Evolutionary conservation across 2,113 vertebrate species (phyloP).

Genomic region (Crotalus tigris): DNA sequence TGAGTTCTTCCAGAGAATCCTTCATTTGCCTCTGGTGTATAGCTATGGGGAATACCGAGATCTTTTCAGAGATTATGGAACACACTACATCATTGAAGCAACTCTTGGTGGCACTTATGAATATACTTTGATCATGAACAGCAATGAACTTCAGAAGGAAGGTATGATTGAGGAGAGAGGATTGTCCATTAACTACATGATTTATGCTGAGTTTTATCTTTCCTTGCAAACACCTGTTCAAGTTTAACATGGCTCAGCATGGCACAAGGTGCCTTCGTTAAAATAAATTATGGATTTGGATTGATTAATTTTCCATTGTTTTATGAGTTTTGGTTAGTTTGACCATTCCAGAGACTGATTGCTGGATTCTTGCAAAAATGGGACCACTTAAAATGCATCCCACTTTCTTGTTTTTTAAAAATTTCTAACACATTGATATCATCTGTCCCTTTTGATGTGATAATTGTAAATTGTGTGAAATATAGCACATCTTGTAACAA

Average conservation of each 20-base stretch:
- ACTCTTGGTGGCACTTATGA: slow-evolving; percentile 82
- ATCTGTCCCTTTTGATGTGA: neutral
- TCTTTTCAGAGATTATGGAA: slow-evolving; percentile 84
- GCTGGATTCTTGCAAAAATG: neutral
- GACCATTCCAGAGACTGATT: neutral
- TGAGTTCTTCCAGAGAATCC: slow-evolving; percentile 80
- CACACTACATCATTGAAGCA: slow-evolving; percentile 86
- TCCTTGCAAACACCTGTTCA: neutral
- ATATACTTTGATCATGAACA: slow-evolving; percentile 79
- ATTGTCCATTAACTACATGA: neutral
- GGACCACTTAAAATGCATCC: neutral
- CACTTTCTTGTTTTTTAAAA: neutral
- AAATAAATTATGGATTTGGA: neutral
- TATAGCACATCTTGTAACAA: neutral
- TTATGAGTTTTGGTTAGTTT: neutral
- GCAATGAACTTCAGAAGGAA: slow-evolving; percentile 64
- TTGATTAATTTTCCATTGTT: neutral
- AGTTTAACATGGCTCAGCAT: neutral
- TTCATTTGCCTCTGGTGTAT: slow-evolving; percentile 77
- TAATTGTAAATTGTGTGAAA: neutral
- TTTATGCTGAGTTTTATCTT: neutral
- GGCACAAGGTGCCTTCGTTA: neutral
- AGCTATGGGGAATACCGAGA: slow-evolving; percentile 87
- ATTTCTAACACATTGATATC: neutral
- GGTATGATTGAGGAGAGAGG: slow-evolving; percentile 54